Evolutionary conservation across 2,113 vertebrate species (phyloP), one percentile per base, ranked within the genome.

Genomic region (Chelonoidis abingdonii): DNA sequence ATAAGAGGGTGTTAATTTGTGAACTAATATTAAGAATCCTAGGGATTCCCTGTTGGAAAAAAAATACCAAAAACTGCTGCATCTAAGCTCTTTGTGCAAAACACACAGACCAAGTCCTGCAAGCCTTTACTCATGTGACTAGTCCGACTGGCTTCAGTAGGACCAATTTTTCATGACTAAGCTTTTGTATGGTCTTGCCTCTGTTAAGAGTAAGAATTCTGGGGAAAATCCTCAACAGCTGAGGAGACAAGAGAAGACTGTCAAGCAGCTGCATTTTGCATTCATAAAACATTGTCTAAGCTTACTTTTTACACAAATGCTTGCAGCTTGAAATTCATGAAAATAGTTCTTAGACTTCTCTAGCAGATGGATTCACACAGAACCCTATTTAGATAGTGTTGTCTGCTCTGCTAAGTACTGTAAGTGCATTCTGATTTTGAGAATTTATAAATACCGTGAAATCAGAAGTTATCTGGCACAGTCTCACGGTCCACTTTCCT

Each of bases 361-460:
- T 24, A 82, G 41, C 35, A 89, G 65, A 85, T 93, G 82, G 96
- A 87, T 86, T 93, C 35, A 27, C 21, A 29, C 82, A 41, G 84
- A 92, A 82, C 0, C 0, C 80, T 86, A 84, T 31, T 80, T 86
- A 94, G 54, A 92, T 21, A 49, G 0, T 56, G 76, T 91, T 92
- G 84, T 52, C 59, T 90, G 49, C 76, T 90, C 86, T 80, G 17
- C 52, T 89, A 90, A 52, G 85, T 90, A 31, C 22, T 35, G 6
- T 62, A 62, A 31, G 29, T 16, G 59, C 59, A 62, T 62, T 62
- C 59, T 3, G 1, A 3, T 38, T 87, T 89, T 31, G 0, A 54
- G 24, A 80, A 54, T 90, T 94, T 82, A 94, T 82, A 85, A 86
- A 89, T 96, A 86, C 80, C 90, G 44, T 92, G 80, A 88, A 94